Conservation (phyloP, 2,113 vertebrate species). For the Melierax canorus region DNA sequence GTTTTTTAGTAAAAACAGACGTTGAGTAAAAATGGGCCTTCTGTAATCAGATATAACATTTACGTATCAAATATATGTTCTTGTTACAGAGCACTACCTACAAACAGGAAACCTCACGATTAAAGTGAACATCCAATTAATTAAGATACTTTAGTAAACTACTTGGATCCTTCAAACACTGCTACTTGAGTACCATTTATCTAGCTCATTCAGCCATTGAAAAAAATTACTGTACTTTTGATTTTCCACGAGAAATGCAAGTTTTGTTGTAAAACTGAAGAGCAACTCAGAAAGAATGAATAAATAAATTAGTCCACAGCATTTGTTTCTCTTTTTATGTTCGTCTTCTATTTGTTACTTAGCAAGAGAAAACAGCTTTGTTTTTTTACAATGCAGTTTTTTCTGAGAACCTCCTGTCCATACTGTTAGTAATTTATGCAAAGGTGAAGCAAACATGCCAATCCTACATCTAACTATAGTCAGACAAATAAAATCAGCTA, state of each 20-base stretch:
- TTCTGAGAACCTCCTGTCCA: background rate
- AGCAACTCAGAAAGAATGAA: slow-evolving; percentile 2
- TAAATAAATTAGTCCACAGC: background rate
- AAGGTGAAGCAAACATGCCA: slow-evolving; percentile 57
- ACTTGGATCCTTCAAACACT: slow-evolving; percentile 55
- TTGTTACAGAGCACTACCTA: slow-evolving; percentile 6
- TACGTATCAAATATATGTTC: slow-evolving; percentile 15
- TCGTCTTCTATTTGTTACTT: background rate
- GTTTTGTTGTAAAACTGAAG: slow-evolving; percentile 11
- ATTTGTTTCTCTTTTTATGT: background rate
- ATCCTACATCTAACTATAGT: slow-evolving; percentile 30
- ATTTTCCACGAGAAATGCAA: slow-evolving; percentile 27
- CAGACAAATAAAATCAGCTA: slow-evolving; percentile 50
- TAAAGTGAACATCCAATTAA: slow-evolving; percentile 64
- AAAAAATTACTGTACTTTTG: slow-evolving; percentile 22
- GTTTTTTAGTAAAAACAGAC: slow-evolving; percentile 36
- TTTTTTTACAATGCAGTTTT: background rate
- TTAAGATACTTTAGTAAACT: slow-evolving; percentile 61
- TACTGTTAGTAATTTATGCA: slow-evolving; percentile 43
- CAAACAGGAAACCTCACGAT: slow-evolving; percentile 53
- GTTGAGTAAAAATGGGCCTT: background rate
- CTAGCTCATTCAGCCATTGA: slow-evolving; percentile 9
- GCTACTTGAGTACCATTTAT: slow-evolving; percentile 50
- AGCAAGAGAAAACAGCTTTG: background rate
- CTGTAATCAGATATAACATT: slow-evolving; percentile 15